Base-by-base conservation (phyloP, 2,888 invertebrate species). In the Nymphalis polychloros region DNA sequence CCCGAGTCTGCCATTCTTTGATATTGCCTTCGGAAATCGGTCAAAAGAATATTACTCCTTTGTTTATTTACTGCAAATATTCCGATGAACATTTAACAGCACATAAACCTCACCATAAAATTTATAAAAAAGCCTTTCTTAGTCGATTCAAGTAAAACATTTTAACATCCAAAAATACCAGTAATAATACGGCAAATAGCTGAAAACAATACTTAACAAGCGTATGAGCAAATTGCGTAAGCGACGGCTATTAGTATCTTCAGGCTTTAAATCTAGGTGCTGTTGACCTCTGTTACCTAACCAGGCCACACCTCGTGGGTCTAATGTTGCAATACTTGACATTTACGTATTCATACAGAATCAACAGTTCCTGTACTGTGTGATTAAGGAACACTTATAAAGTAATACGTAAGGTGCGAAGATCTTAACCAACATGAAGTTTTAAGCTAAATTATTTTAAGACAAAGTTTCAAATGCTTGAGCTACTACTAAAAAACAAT, bases 241-340 rank as follows among this genome's bases (percentile, higher is more conserved):
- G 68, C 59, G 59, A 63, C 65, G 68, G 59, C 73, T 73, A 70
- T 72, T 67, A 74, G 70, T 73, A 70, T 68, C 69, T 74, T 61
- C 60, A 71, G 59, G 55, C 61, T 62, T 67, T 52, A 64, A 70
- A 65, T 70, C 63, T 67, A 70, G 59, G 63, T 64, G 68, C 63
- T 72, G 70, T 74, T 78, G 77, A 79, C 77, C 75, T 71, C 75
- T 77, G 74, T 78, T 75, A 73, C 74, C 74, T 72, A 76, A 77
- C 72, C 63, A 61, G n/a, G 63, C 64, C 68, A 63, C 71, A 62
- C 68, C 69, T 72, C 55, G 65, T 67, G 55, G 64, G 47, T 59
- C 60, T 31, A 57, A 31, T 72, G 66, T 69, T 70, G 73, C 65
- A 73, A 73, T 69, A 41, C 63, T 64, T 69, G 69, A 72, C 72